These are phyloP conservation scores for Zaprionus nigranus DNA, from an alignment of 1,140 invertebrate species.

Conservation along the genomic window DNA sequence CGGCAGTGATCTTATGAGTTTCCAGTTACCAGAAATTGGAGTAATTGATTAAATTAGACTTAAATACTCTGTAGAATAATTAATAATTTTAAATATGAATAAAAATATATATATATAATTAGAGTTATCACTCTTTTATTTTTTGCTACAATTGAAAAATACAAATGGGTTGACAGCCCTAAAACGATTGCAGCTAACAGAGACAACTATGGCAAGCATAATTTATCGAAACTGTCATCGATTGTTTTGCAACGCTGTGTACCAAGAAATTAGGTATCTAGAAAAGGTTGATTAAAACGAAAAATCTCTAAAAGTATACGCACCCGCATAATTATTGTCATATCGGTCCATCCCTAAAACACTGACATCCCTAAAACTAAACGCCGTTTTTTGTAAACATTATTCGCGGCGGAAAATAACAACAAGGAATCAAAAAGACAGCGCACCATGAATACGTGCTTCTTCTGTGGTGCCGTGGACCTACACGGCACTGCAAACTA, in stretches of 20 bases:
- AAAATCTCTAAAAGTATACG: conserved; percentile 47
- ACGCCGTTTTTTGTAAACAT: conserved; percentile 38
- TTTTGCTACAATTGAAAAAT: neutral
- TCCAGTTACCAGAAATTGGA: conserved; percentile 55
- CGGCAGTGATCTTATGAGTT: conserved; percentile 55
- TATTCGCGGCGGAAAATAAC: conserved; percentile 9
- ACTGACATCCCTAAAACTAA: conserved; percentile 56
- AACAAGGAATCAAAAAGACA: neutral
- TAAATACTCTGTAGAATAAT: conserved; percentile 1
- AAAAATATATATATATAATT: neutral
- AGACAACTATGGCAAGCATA: neutral
- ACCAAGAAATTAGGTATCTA: conserved; percentile 31
- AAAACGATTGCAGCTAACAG: neutral
- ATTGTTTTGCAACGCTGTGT: conserved; percentile 40
- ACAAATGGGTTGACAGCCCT: conserved; percentile 10
- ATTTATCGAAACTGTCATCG: conserved; percentile 29
- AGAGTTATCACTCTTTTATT: neutral
- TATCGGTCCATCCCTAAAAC: conserved; percentile 58
- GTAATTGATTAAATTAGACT: conserved; percentile 23
- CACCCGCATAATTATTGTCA: conserved; percentile 37
- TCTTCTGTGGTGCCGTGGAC: conserved; percentile 72
- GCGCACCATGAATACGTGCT: conserved; percentile 63
- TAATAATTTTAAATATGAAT: neutral
- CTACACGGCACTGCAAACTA: conserved; percentile 47
- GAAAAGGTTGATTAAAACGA: conserved; percentile 39